Evolutionary conservation across 2,888 invertebrate genomes (phyloP), one percentile per base, ranked within the genome.

Genomic region (Clepsis dumicolana): DNA sequence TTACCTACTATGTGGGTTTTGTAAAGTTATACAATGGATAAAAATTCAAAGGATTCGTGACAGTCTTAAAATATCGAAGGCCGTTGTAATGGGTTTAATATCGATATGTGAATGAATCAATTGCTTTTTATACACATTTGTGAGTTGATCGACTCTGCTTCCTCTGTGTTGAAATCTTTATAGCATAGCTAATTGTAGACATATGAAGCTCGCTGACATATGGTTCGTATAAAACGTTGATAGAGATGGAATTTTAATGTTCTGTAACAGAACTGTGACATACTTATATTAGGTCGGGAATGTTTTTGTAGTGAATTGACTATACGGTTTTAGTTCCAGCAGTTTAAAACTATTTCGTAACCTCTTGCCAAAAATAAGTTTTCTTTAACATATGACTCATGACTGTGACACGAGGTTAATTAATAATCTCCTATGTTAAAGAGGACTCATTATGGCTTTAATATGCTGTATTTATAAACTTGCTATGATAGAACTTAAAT

Each of bases 141-240:
- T 21, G 10, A 59, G 41, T 65, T 48, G 62, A 57, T 66, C 14
- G 21, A 62, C 29, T 35, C 4, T n/a, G 25, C 52, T 52, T 52
- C 52, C n/a, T 35, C 4, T 10, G 61, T 61, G 56, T 62, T 62
- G 54, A 65, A 65, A 65, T 65, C 44, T 60, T 54, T 41, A 60
- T 38, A 21, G 18, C 65, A 48, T 21, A 60, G 24, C 60, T 62
- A 65, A 65, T 27, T 60, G 65, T 27, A 14, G 41, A 60, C 65
- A 65, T 52, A 65, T 65, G 59, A 65, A 16, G 35, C 56, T 29
- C n/a, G 56, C 18, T 38, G 32, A 67, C 67, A 67, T 63, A 48
- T 67, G 67, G 62, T 67, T 67, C 62, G 41, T 57, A 67, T 67
- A 63, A 67, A 66, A 56, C 27, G 62, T 62, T 66, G 52, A 61